phyloP scores from a whole-genome alignment of 2,797 vertebrate species.

The Bradypodion pumilum region DNA sequence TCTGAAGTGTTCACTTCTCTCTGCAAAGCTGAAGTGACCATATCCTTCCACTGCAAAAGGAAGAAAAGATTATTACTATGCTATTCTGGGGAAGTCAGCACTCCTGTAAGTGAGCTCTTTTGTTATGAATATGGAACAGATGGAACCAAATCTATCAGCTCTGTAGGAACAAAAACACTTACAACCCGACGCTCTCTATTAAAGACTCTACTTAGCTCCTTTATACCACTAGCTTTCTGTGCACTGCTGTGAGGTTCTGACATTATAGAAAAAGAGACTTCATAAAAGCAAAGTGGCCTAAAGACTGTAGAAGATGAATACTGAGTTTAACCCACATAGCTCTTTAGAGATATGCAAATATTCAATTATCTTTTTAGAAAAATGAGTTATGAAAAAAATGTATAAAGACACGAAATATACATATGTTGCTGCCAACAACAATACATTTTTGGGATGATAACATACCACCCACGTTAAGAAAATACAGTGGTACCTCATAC shows the following conservation, averaged over 20 bases:
- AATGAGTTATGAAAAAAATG: slow-evolving; percentile 40
- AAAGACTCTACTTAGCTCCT: slow-evolving; percentile 82
- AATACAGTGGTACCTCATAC: too few relatives aligned
- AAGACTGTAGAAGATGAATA: slow-evolving; percentile 77
- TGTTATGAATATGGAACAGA: slow-evolving; percentile 88
- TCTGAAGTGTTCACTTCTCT: slow-evolving; percentile 66
- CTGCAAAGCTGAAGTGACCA: slow-evolving; percentile 68
- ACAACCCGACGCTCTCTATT: slow-evolving; percentile 79
- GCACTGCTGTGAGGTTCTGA: slow-evolving; percentile 82
- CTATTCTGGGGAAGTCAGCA: slow-evolving; percentile 75
- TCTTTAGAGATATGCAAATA: slow-evolving; percentile 79
- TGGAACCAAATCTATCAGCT: slow-evolving; percentile 82
- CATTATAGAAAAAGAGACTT: slow-evolving; percentile 78
- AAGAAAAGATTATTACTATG: slow-evolving; percentile 80
- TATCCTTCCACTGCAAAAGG: slow-evolving; percentile 72
- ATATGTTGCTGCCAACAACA: slow-evolving; percentile 32
- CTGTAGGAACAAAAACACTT: slow-evolving; percentile 83
- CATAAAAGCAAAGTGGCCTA: slow-evolving; percentile 78
- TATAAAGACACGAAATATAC: slow-evolving; percentile 22
- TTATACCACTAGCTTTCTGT: slow-evolving; percentile 80
- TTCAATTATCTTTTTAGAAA: slow-evolving; percentile 66
- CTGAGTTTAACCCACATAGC: slow-evolving; percentile 66
- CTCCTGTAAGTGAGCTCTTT: slow-evolving; percentile 78
- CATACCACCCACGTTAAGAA: slow-evolving; percentile 44
- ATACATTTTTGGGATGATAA: slow-evolving; percentile 19